phyloP scores from a whole-genome alignment of 64 coral and sea anemone species.

The Acropora yongei region DNA sequence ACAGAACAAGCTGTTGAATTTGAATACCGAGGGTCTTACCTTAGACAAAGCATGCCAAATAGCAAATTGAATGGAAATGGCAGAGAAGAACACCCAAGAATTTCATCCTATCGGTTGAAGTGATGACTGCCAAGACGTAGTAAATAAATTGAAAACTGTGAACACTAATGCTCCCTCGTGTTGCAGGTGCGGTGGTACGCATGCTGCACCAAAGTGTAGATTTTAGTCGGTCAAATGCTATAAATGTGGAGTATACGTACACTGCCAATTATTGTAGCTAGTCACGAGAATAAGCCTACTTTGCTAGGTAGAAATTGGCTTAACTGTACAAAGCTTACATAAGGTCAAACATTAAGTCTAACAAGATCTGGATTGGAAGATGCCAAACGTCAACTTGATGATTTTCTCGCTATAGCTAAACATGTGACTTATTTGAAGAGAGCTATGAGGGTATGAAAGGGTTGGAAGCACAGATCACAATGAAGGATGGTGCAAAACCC shows the following conservation, averaged over 20 bases:
- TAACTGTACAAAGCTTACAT: slow-evolving; percentile 48
- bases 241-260: slow-evolving; percentile 49
- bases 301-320: slow-evolving; percentile 62
- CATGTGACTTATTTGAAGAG: slow-evolving; percentile 49
- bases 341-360: slow-evolving; percentile 48
- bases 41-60: not conserved
- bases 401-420: slow-evolving; percentile 11
- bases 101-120: not conserved
- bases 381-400: slow-evolving; percentile 24
- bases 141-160: slow-evolving; percentile 54
- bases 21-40: slow-evolving; percentile 55
- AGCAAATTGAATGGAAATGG: not conserved
- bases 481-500: slow-evolving; percentile 39
- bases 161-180: slow-evolving; percentile 50
- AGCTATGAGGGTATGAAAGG: slow-evolving; percentile 57
- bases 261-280: slow-evolving; percentile 55
- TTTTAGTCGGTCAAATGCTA: slow-evolving; percentile 64
- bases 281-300: slow-evolving; percentile 55
- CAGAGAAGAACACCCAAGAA: not conserved
- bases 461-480: slow-evolving; percentile 64
- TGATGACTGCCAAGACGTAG: not conserved
- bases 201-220: slow-evolving; percentile 40
- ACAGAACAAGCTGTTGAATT: slow-evolving; percentile 41
- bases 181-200: slow-evolving; percentile 61
- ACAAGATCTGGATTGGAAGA: not conserved